A percentile compares a stretch with the other conserved stretches of the same genome.
Conservation (phyloP, 2,113 vertebrate genomes). For the Eidolon helvum region DNA sequence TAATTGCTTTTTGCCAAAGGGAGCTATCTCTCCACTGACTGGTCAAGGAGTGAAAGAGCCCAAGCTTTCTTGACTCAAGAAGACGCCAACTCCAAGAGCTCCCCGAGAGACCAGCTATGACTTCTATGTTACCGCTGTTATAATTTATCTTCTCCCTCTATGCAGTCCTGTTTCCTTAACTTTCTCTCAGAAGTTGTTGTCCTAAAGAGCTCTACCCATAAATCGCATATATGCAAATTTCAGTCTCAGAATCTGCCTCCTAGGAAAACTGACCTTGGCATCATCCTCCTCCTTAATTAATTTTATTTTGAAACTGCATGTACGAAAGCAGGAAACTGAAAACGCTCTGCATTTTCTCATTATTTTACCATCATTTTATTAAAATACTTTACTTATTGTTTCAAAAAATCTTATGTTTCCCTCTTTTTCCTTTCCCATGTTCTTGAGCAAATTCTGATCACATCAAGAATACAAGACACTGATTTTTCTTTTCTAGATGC, state of each 20-base stretch:
- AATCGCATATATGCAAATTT: not conserved
- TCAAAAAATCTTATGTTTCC: not conserved
- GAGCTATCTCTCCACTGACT: not conserved
- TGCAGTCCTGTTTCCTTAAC: not conserved
- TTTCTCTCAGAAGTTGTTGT: not conserved
- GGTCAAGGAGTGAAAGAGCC: not conserved
- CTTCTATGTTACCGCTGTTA: not conserved
- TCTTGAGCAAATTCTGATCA: slow-evolving; percentile 8
- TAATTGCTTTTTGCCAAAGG: not conserved
- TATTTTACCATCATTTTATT: slow-evolving; percentile 23
- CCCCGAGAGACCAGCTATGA: not conserved
- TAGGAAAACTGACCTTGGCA: not conserved
- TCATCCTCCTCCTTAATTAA: not conserved
- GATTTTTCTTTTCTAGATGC: slow-evolving; percentile 27
- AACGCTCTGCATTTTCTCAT: slow-evolving; percentile 26
- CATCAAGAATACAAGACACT: not conserved
- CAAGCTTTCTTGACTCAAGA: not conserved
- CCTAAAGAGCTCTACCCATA: not conserved
- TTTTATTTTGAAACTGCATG: slow-evolving; percentile 1
- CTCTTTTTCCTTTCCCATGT: not conserved
- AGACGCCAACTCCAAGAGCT: not conserved
- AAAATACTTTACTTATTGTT: not conserved
- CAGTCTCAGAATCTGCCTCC: not conserved
- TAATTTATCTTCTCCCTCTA: not conserved
- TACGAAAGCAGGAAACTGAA: not conserved